Evolutionary conservation across 2,113 vertebrate genomes (phyloP), one percentile per base, ranked within the genome.

Genomic region (Scortum barcoo): DNA sequence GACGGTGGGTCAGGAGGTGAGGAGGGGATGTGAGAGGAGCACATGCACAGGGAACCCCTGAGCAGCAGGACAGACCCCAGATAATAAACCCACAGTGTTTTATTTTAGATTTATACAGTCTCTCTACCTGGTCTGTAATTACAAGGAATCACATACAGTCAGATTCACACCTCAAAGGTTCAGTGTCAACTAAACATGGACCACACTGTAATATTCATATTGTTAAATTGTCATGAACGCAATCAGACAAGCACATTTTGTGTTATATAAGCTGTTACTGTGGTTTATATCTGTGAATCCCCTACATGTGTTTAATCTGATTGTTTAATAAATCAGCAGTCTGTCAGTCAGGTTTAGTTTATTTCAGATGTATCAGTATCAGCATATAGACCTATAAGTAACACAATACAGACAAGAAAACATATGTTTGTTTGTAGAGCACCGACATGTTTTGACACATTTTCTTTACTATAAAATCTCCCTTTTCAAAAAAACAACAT

Each of bases 1-100:
- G 81, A 89, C 84, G 74, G 72, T 13, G 33, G 83, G 81, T 86
- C 86, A 86, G 88, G 77, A 75, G 84, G 86, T 72, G 76, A 87
- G 57, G 30, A 58, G 73, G 38, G 71, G 80, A 81, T 83, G 86
- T 66, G 67, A 88, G 82, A 0, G 67, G 68, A 77, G 70, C 78
- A 83, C 86, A 78, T 86, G 76, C 44, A 42, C 70, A 20, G 72
- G 12, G 61, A 77, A 63, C 50, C 16, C 19, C 68, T 36, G 53
- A 65, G 54, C 51, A 51, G n/a, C 72, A 80, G 24, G 30, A 62
- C 76, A 36, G 68, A 68, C 44, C 28, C 17, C 13, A 73, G 2
- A 36, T 17, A 33, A 60, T 81, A 42, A 63, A 42, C 33, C 51
- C 30, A 17, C 48, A 28, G 26, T 36, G 24, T 36, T 4, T 1